Conservation (phyloP, 2,113 vertebrate genomes). For the Oreochromis niloticus region DNA sequence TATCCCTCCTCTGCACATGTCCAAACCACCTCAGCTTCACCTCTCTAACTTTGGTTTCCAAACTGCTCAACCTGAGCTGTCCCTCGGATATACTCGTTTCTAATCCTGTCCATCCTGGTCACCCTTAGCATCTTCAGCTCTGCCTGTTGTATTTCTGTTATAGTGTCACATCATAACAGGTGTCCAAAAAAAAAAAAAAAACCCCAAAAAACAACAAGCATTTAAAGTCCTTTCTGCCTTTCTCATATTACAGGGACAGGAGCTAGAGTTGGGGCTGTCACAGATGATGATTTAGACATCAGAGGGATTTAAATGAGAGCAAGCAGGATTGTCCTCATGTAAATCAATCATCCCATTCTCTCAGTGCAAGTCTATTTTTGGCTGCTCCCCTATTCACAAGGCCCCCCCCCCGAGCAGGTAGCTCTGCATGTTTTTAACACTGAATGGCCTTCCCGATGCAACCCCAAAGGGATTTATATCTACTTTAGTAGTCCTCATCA, state of each 20-base stretch:
- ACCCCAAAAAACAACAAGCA: not conserved
- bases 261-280: not conserved
- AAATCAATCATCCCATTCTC: not conserved
- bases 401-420: not conserved
- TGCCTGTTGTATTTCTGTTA: not conserved
- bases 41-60: not conserved
- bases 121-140: not conserved
- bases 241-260: not conserved
- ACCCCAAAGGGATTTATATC: not conserved
- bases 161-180: not conserved
- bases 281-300: not conserved
- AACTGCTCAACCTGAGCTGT: accelerated
- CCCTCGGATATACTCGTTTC: not conserved
- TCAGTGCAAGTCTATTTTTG: not conserved
- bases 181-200: not conserved
- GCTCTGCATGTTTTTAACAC: not conserved
- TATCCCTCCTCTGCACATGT: not conserved
- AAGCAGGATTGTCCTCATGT: not conserved
- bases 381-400: not conserved
- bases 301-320: not conserved
- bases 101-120: not conserved
- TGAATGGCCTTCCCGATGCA: not conserved
- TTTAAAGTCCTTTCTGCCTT: not conserved
- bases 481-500: not conserved
- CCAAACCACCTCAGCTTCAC: not conserved